Percentiles rank a stretch among this genome's conserved stretches.
Evolutionary conservation across 2,888 invertebrate species (phyloP).

Genomic region (Agonopterix alstromeriana): DNA sequence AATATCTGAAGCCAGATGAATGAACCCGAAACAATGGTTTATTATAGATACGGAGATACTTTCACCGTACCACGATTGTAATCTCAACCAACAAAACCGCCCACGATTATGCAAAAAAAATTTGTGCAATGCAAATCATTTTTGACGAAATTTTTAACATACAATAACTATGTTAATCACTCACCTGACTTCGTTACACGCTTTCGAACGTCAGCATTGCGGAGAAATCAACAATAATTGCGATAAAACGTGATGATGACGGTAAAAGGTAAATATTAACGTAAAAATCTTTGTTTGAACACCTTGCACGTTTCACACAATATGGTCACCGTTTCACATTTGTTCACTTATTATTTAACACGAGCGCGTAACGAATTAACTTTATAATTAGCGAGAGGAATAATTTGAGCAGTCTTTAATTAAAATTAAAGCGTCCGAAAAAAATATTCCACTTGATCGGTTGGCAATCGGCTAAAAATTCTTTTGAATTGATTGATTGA

Average conservation of each 20-base stretch:
- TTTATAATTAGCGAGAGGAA: constrained; percentile 24
- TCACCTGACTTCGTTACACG: constrained; percentile 43
- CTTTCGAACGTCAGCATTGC: constrained; percentile 33
- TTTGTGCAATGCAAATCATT: constrained; percentile 6
- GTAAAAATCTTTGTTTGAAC: constrained; percentile 32
- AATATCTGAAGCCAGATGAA: constrained; percentile 1
- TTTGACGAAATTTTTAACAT: constrained; percentile 19
- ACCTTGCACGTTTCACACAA: constrained; percentile 32
- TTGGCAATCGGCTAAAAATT: constrained; percentile 42
- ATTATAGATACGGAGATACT: constrained; percentile 18
- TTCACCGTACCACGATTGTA: constrained; percentile 29
- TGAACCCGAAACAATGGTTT: constrained; percentile 2
- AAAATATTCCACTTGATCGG: constrained; percentile 33
- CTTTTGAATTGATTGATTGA: constrained; percentile 47
- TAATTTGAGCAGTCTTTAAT: constrained; percentile 23
- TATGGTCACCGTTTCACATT: constrained; percentile 36
- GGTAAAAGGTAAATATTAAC: constrained; percentile 42
- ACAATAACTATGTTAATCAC: constrained; percentile 19
- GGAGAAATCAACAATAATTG: constrained; percentile 42
- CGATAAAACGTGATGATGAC: constrained; percentile 30
- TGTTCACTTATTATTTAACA: constrained; percentile 29
- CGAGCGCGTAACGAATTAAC: constrained; percentile 16
- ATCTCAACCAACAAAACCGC: constrained; percentile 20
- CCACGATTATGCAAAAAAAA: constrained; percentile 10
- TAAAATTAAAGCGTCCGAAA: constrained; percentile 21